A percentile compares a stretch with the other conserved stretches of the same genome.
phyloP scores from a whole-genome alignment of 2,888 invertebrate species.

The Myathropa florea region DNA sequence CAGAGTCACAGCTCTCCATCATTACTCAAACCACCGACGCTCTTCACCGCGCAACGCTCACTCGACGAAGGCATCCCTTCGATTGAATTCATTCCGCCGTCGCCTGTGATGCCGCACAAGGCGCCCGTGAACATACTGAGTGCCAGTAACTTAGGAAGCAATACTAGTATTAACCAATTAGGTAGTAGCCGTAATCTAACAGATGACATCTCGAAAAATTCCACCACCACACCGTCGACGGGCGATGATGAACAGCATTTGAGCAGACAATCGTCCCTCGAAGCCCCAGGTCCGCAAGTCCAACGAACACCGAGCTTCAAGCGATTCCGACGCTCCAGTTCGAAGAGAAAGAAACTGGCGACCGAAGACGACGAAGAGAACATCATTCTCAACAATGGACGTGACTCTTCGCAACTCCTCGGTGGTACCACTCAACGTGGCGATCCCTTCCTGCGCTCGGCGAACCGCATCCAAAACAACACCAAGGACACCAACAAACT shows the following conservation, averaged over 20 bases:
- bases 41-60: slow-evolving; percentile 77
- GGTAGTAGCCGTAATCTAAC: slow-evolving; percentile 73
- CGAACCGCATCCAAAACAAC: slow-evolving; percentile 88
- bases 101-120: slow-evolving; percentile 78
- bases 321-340: slow-evolving; percentile 88
- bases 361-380: slow-evolving; percentile 82
- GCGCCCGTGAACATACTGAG: slow-evolving; percentile 78
- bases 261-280: slow-evolving; percentile 68
- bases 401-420: slow-evolving; percentile 85
- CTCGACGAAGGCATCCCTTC: slow-evolving; percentile 80
- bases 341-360: slow-evolving; percentile 83
- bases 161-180: slow-evolving; percentile 72
- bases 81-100: slow-evolving; percentile 79
- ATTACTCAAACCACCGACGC: slow-evolving; percentile 78
- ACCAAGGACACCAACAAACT: slow-evolving; percentile 85
- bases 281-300: slow-evolving; percentile 58
- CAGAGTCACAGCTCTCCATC: slow-evolving; percentile 77
- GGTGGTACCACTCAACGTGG: slow-evolving; percentile 81
- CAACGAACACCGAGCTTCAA: slow-evolving; percentile 83
- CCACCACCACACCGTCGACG: slow-evolving; percentile 73
- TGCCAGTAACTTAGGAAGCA: slow-evolving; percentile 78
- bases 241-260: slow-evolving; percentile 63
- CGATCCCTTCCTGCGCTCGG: slow-evolving; percentile 83
- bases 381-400: slow-evolving; percentile 86
- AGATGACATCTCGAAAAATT: slow-evolving; percentile 78